Evolutionary conservation across 2,797 vertebrate species (phyloP).

Genomic region (Acanthopagrus latus): DNA sequence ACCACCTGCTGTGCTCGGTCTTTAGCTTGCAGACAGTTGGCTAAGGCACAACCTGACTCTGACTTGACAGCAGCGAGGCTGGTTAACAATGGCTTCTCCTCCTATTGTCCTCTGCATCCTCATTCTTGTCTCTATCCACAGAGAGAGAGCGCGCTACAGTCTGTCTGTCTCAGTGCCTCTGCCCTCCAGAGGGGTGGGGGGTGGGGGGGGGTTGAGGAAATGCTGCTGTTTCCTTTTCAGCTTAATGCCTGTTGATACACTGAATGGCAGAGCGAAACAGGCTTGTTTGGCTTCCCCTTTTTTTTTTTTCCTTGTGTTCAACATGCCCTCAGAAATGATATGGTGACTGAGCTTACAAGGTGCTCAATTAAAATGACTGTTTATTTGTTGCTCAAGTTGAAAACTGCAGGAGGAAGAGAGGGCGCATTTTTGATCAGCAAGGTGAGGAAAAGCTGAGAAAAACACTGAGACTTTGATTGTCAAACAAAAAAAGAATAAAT

Average conservation of each 20-base stretch:
- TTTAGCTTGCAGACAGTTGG: constrained; percentile 50
- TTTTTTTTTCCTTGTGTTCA: constrained; percentile 54
- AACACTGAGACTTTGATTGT: constrained; percentile 21
- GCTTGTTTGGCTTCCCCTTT: constrained; percentile 70
- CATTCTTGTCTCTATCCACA: constrained; percentile 59
- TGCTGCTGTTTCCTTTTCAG: constrained; percentile 66
- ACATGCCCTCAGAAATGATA: constrained; percentile 66
- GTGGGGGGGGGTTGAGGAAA: constrained; percentile 43
- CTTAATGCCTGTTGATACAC: constrained; percentile 70
- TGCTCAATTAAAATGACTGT: constrained; percentile 61
- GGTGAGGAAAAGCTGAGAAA: constrained; percentile 28
- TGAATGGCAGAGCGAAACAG: constrained; percentile 61
- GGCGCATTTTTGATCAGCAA: constrained; percentile 49
- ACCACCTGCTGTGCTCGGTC: constrained; percentile 54
- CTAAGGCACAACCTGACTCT: constrained; percentile 48
- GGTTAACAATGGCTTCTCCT: constrained; percentile 70
- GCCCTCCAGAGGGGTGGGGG: constrained; percentile 60
- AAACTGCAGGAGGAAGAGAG: constrained; percentile 34
- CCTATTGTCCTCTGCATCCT: constrained; percentile 67
- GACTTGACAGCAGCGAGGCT: constrained; percentile 65
- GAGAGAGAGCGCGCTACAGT: constrained; percentile 44
- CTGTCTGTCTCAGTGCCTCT: constrained; percentile 58
- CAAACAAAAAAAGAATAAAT: constrained; percentile 15
- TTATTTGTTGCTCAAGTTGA: constrained; percentile 61
- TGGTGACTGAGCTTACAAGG: constrained; percentile 62